A percentile compares a stretch with the other conserved stretches of the same genome.
Evolutionary conservation across 2,888 invertebrate genomes (phyloP).

Genomic region (Papilio gigon): DNA sequence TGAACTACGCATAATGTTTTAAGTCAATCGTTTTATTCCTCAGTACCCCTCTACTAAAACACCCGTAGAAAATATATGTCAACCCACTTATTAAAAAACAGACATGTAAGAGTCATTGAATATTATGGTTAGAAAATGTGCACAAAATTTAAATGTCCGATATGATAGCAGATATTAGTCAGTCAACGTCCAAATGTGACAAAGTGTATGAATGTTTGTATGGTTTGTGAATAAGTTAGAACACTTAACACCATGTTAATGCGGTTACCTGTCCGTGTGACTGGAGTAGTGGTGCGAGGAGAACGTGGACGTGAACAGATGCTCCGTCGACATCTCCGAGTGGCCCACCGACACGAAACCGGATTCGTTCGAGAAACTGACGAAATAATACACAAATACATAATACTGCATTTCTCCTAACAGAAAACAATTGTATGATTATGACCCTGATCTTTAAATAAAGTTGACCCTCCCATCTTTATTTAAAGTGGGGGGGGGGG

Average conservation of each 20-base stretch:
- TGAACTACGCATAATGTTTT: too few species aligned
- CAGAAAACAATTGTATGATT: too few species aligned
- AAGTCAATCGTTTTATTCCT: too few species aligned
- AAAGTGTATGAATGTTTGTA: slow-evolving; percentile 17
- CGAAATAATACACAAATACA: slow-evolving; percentile 43
- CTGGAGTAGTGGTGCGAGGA: slow-evolving; percentile 76
- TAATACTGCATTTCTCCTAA: neutral
- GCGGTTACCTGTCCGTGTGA: slow-evolving; percentile 72
- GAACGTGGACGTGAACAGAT: slow-evolving; percentile 74
- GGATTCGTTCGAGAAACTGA: slow-evolving; percentile 80
- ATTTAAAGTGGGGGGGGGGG: too few species aligned
- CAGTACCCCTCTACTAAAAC: too few species aligned
- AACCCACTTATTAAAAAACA: too few species aligned
- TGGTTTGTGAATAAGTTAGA: slow-evolving; percentile 11
- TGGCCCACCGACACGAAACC: slow-evolving; percentile 80
- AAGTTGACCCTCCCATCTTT: too few species aligned
- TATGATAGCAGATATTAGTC: neutral
- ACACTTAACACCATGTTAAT: slow-evolving; percentile 1
- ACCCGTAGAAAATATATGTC: too few species aligned
- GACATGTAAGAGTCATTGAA: too few species aligned
- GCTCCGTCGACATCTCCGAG: slow-evolving; percentile 74
- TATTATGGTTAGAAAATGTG: too few species aligned
- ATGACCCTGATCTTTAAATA: too few species aligned
- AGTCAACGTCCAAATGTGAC: slow-evolving; percentile 10
- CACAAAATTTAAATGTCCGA: too few species aligned